These are phyloP conservation scores for Elymnias hypermnestra DNA, from an alignment of 1,140 invertebrate species.

Conservation along the genomic window DNA sequence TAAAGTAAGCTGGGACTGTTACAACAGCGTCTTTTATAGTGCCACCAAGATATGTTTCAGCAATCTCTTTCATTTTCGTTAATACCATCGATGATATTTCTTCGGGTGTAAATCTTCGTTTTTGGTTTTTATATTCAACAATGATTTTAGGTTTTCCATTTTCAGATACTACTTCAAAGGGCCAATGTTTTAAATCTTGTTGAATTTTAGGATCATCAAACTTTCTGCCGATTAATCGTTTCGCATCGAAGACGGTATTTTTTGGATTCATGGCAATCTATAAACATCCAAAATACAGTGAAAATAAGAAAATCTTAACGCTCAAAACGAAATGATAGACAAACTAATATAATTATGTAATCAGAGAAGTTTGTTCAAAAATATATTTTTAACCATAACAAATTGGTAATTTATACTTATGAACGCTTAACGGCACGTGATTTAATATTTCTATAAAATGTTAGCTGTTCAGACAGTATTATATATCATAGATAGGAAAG, in stretches of 20 bases:
- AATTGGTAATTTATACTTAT: no score
- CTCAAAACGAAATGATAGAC: no score
- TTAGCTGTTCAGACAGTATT: no score
- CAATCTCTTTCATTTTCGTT: constrained; percentile 84
- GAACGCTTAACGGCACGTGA: no score
- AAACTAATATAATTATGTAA: no score
- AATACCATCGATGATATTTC: constrained; percentile 93
- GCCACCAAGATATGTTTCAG: constrained; percentile 78
- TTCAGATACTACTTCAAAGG: constrained; percentile 84
- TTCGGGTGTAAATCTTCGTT: constrained; percentile 87
- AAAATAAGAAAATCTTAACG: neutral
- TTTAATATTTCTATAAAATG: no score
- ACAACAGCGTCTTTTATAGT: constrained; percentile 81
- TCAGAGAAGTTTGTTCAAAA: no score
- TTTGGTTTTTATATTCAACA: constrained; percentile 86
- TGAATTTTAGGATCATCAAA: constrained; percentile 87
- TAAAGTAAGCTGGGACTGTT: constrained; percentile 83
- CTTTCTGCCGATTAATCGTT: constrained; percentile 85
- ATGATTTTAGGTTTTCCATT: constrained; percentile 85
- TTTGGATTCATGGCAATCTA: constrained; percentile 87
- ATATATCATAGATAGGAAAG: no score
- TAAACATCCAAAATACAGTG: constrained; percentile 12
- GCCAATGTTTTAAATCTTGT: constrained; percentile 87
- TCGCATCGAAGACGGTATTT: constrained; percentile 91
- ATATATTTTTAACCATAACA: no score